Base-by-base conservation (phyloP, 2,797 vertebrate genomes). In the Lagocephalus sceleratus region DNA sequence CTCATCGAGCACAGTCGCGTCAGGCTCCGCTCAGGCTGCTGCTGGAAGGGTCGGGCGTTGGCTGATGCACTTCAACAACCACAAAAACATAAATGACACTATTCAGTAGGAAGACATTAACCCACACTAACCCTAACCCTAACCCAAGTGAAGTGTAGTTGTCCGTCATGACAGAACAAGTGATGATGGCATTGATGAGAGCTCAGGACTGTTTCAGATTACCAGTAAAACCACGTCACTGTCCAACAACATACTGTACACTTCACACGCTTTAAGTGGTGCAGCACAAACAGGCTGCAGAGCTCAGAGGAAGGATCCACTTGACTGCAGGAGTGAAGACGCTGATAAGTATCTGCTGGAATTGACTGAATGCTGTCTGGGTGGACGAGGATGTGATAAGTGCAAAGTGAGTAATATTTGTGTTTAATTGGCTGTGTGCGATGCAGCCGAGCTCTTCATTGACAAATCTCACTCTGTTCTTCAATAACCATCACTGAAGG, bases 371-470 rank as follows among this genome's bases (percentile, higher is more conserved):
- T 1, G 1, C 46, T 19, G 53, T 3, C 10, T 52, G 21, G 54
- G 52, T 52, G 49, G 64, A 20, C 40, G 29, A 52, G 65, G 56
- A 35, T 51, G 41, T 48, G 49, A 58, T 47, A 48, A 51, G 39
- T 42, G 60, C 49, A 63, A 57, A 78, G 53, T 53, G 56, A 68
- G 72, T 47, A 60, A 61, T 73, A n/a, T 42, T 68, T 76, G 43
- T 57, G n/a, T 55, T 68, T 73, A 78, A 82, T 73, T 82, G 75
- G 60, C 68, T 23, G 6, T 17, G 54, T 57, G 46, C 62, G 60
- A 60, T 41, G 21, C 49, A 56, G 10, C 43, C 12, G 2, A 61
- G 38, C 47, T 15, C 32, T 45, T 40, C 60, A 71, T 54, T 74
- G 65, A 73, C 45, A 57, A 68, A 67, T 53, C 39, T 57, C 57